Evolutionary conservation across 1,140 invertebrate genomes (phyloP).

Genomic region (Arion vulgaris): DNA sequence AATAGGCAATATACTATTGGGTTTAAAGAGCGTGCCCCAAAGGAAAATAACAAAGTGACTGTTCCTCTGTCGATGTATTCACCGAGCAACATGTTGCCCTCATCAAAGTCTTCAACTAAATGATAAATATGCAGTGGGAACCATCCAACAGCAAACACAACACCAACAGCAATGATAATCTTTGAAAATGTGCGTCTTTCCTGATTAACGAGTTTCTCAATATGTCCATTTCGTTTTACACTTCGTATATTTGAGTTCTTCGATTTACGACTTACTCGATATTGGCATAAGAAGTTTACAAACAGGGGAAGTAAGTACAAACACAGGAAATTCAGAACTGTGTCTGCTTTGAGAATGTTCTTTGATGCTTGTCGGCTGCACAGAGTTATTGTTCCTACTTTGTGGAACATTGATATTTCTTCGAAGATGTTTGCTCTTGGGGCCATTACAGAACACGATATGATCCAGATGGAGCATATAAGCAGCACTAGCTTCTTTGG

Average conservation of each 20-base stretch:
- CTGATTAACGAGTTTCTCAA: slow-evolving; percentile 40
- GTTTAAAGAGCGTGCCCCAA: slow-evolving; percentile 91
- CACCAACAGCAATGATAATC: slow-evolving; percentile 88
- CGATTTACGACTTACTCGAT: too few species aligned
- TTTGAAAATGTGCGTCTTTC: slow-evolving; percentile 80
- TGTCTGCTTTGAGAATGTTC: slow-evolving; percentile 40
- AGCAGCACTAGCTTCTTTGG: slow-evolving; percentile 40
- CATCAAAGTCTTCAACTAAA: slow-evolving; percentile 90
- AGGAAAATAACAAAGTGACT: slow-evolving; percentile 74
- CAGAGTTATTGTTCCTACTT: slow-evolving; percentile 32
- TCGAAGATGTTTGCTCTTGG: slow-evolving; percentile 43
- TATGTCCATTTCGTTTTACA: neutral
- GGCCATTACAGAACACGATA: slow-evolving; percentile 45
- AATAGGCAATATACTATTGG: slow-evolving; percentile 92
- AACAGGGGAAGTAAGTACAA: slow-evolving; percentile 52
- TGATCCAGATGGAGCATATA: slow-evolving; percentile 48
- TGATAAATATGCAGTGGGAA: slow-evolving; percentile 81
- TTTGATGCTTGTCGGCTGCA: neutral
- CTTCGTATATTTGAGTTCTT: too few species aligned
- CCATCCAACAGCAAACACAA: slow-evolving; percentile 91
- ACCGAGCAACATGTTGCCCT: slow-evolving; percentile 88
- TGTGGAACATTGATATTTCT: slow-evolving; percentile 14
- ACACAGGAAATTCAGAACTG: slow-evolving; percentile 45
- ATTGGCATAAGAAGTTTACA: too few species aligned
- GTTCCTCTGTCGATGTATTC: slow-evolving; percentile 82